A percentile compares a stretch with the other conserved stretches of the same genome.
phyloP scores from a whole-genome alignment of 2,888 invertebrate species.

The Hyposoter didymator region DNA sequence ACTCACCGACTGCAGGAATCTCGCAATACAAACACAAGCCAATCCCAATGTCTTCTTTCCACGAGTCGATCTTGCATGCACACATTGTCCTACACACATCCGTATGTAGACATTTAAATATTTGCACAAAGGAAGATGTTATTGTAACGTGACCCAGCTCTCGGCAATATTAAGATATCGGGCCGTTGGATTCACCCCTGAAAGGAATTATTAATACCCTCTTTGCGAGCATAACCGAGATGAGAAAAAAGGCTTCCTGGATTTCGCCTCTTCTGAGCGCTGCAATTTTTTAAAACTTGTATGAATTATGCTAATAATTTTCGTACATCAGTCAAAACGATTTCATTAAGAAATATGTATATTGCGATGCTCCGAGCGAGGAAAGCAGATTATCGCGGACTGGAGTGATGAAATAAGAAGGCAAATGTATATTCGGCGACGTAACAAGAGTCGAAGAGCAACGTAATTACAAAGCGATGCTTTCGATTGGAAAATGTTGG shows the following conservation, averaged over 20 bases:
- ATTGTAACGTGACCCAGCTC: conserved; percentile 78
- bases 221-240: conserved; percentile 65
- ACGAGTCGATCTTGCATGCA: not conserved
- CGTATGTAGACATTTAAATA: conserved; percentile 57
- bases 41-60: conserved; percentile 15
- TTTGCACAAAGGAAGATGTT: conserved; percentile 77
- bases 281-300: too few species aligned
- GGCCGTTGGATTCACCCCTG: conserved; percentile 69
- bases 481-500: not conserved
- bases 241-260: conserved; percentile 42
- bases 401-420: not conserved
- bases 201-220: conserved; percentile 76
- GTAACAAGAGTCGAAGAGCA: not conserved
- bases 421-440: not conserved
- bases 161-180: conserved; percentile 81
- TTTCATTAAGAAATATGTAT: not conserved
- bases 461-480: conserved; percentile 29
- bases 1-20: conserved; percentile 49
- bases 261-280: not conserved
- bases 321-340: not conserved
- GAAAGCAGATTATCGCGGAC: not conserved
- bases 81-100: conserved; percentile 16
- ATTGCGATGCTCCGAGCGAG: not conserved
- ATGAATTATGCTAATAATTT: too few species aligned
- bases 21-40: conserved; percentile 46